Evolutionary conservation across 2,797 vertebrate species (phyloP).

Genomic region (Stomatorhinus walkeri): DNA sequence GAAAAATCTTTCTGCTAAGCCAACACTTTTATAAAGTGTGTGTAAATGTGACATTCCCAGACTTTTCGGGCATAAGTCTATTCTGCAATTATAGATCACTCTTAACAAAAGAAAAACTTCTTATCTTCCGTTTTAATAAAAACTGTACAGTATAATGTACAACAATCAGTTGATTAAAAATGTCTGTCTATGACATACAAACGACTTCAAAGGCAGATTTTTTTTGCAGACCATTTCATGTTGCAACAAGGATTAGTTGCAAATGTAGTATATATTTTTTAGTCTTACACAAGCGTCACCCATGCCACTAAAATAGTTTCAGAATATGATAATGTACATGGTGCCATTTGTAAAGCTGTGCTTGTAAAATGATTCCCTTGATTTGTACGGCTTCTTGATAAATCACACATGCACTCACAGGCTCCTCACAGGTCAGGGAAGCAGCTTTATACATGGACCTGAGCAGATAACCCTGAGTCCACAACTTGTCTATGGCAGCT

Average conservation of each 20-base stretch:
- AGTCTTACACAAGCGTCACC: not conserved
- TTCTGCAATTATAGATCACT: not conserved
- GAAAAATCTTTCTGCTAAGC: not conserved
- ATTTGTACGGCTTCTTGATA: not conserved
- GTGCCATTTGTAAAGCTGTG: not conserved
- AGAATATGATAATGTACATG: not conserved
- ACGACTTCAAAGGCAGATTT: not conserved
- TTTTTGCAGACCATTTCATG: not conserved
- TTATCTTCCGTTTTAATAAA: not conserved
- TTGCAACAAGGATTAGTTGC: not conserved
- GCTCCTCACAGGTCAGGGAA: slow-evolving; percentile 2
- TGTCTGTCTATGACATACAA: not conserved
- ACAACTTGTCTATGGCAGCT: slow-evolving; percentile 3
- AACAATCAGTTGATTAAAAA: slow-evolving; percentile 4
- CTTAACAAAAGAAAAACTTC: not conserved
- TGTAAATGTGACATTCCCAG: not conserved
- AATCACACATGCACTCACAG: not conserved
- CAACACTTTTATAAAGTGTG: not conserved
- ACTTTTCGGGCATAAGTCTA: not conserved
- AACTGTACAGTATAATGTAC: slow-evolving; percentile 9
- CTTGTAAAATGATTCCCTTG: not conserved
- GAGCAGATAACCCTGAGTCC: slow-evolving; percentile 1
- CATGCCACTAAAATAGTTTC: not conserved
- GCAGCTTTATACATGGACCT: slow-evolving; percentile 8
- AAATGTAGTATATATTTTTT: not conserved